Percentiles rank a stretch among this genome's conserved stretches.
Evolutionary conservation across 1,140 invertebrate species (phyloP).

Genomic region (Eriosoma lanigerum): DNA sequence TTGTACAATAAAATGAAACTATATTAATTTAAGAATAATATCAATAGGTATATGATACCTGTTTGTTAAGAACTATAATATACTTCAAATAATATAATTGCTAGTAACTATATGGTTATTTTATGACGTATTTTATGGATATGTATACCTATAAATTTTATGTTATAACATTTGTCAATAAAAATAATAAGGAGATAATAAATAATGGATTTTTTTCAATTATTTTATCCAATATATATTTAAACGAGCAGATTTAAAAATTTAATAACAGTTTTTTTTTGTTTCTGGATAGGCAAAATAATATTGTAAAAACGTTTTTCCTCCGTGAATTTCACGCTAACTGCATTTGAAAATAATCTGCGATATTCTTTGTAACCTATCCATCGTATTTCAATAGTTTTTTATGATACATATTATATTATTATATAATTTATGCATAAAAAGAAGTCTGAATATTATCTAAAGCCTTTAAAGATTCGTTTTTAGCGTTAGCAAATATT

Average conservation of each 20-base stretch:
- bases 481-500: too few relatives aligned
- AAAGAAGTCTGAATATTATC: background rate
- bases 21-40: too few relatives aligned
- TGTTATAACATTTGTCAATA: too few relatives aligned
- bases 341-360: conserved; percentile 17
- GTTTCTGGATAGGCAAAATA: conserved; percentile 16
- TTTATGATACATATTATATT: too few relatives aligned
- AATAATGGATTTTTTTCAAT: background rate
- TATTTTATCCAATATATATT: background rate
- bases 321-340: background rate
- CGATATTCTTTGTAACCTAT: background rate
- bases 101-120: too few relatives aligned
- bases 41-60: too few relatives aligned
- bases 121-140: too few relatives aligned
- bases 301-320: conserved; percentile 3
- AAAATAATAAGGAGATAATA: too few relatives aligned
- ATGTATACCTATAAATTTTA: too few relatives aligned
- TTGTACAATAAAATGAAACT: too few relatives aligned
- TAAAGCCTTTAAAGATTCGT: background rate
- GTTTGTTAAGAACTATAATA: too few relatives aligned
- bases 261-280: conserved; percentile 6
- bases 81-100: too few relatives aligned
- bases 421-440: conserved; percentile 9
- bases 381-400: background rate
- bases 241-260: background rate